Conservation (phyloP, 2,888 invertebrate species). For the Onchidella celtica region DNA sequence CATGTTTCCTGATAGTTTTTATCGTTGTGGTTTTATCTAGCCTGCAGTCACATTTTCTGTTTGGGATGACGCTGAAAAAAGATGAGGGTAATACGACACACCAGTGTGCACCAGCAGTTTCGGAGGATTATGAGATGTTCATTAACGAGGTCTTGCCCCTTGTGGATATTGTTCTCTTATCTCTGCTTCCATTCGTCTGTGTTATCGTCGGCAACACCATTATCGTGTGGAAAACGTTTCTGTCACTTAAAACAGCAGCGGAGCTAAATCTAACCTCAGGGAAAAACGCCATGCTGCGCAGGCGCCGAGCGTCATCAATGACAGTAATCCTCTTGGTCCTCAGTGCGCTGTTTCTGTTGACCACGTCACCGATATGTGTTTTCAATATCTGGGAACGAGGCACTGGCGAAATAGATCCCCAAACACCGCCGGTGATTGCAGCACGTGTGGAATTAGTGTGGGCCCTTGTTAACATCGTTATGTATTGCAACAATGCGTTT, state of each 20-base stretch:
- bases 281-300: constrained; percentile 17
- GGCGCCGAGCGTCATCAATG: constrained; percentile 45
- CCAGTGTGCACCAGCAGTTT: background rate
- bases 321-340: constrained; percentile 47
- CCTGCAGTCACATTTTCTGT: constrained; percentile 61
- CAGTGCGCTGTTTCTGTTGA: constrained; percentile 50
- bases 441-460: constrained; percentile 39
- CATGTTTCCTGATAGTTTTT: constrained; percentile 48
- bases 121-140: constrained; percentile 55
- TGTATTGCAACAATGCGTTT: constrained; percentile 54
- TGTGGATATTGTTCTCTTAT: constrained; percentile 65
- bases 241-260: constrained; percentile 53
- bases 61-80: constrained; percentile 54
- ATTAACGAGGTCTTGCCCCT: constrained; percentile 63
- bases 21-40: constrained; percentile 52
- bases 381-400: constrained; percentile 50
- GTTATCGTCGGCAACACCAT: constrained; percentile 66
- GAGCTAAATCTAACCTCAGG: constrained; percentile 32
- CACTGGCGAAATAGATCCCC: background rate
- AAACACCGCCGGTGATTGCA: background rate
- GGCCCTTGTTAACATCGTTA: constrained; percentile 50
- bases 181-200: constrained; percentile 64
- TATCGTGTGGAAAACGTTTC: constrained; percentile 62
- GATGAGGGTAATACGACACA: background rate
- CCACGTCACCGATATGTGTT: constrained; percentile 52